Evolutionary conservation across 2,888 invertebrate genomes (phyloP), one percentile per base, ranked within the genome.

Genomic region (Alloplasta piceator): DNA sequence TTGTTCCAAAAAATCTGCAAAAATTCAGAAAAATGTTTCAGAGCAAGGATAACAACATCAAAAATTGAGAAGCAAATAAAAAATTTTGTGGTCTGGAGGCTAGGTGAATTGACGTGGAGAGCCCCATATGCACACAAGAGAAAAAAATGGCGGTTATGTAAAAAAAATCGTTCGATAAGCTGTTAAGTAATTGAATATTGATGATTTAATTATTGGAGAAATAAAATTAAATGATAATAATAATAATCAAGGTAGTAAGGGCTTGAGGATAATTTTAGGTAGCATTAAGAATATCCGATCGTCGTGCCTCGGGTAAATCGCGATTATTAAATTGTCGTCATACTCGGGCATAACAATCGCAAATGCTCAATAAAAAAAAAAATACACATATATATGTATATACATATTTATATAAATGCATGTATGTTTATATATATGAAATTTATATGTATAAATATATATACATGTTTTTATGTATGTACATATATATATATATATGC

Each of bases 291-390:
- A 68, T 67, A 58, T 55, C 12, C 56, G 80, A 75, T 82, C 61
- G 82, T 74, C 78, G 75, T 71, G 60, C 56, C 64, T 72, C 75
- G 52, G 75, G 50, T 73, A 46, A 78, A 78, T 76, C 72, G 72
- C 80, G 75, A 43, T 43, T 58, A 7, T 58, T 52, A 38, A 5
- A 5, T 50, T 68, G 55, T 56, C 36, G 10, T 26, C n/a, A 41
- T 55, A 66, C 68, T 73, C 46, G 68, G 82, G 82, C 84, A 83
- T 85, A 86, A 84, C 88, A 86, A 83, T 87, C 85, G 75, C 66
- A 84, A 87, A 85, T 84, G 88, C 88, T 88, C 88, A 88, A 88
- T 86, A 81, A 87, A 87, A 50, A 67, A 58, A 74, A 66, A 41
- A 50, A 66, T 73, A 14, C 26, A 63, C 61, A 14, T 43, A 63